Conservation (phyloP, 2,797 vertebrate genomes). For the Sebastes diploproa region DNA sequence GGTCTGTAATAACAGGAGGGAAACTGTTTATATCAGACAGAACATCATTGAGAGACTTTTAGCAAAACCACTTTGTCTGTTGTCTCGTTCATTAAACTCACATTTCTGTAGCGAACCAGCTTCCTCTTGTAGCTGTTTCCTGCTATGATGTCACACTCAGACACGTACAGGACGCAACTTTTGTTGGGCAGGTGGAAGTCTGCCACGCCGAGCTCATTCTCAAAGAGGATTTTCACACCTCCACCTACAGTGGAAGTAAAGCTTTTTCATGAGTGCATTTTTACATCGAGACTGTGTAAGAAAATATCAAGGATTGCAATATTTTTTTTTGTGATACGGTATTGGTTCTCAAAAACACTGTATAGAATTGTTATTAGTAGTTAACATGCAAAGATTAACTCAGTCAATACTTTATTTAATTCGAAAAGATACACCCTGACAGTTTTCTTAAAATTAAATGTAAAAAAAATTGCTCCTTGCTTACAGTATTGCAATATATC, state of each 20-base stretch:
- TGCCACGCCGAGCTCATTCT: slow-evolving; percentile 84
- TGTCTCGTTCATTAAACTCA: slow-evolving; percentile 68
- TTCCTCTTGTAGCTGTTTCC: slow-evolving; percentile 88
- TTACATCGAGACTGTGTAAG: too few species aligned
- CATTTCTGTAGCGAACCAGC: slow-evolving; percentile 90
- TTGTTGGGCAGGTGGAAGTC: slow-evolving; percentile 90
- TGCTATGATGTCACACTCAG: slow-evolving; percentile 88
- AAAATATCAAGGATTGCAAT: too few species aligned
- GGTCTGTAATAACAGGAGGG: slow-evolving; percentile 70
- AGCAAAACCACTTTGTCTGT: not conserved
- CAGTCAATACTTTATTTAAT: too few species aligned
- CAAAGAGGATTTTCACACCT: slow-evolving; percentile 84
- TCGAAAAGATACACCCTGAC: too few species aligned
- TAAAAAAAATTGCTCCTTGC: too few species aligned
- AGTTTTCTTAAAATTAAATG: too few species aligned
- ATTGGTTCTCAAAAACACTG: too few species aligned
- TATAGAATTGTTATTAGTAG: too few species aligned
- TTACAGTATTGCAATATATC: too few species aligned
- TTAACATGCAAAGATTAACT: too few species aligned
- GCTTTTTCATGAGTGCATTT: not conserved
- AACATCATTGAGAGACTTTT: rapidly evolving
- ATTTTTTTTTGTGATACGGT: too few species aligned
- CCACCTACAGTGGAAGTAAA: slow-evolving; percentile 64
- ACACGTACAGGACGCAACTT: slow-evolving; percentile 88
- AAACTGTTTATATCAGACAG: not conserved